A percentile compares a stretch with the other conserved stretches of the same genome.
These are phyloP conservation scores for Tangara arthus DNA, from an alignment of 2,797 vertebrate species.

Conservation along the genomic window DNA sequence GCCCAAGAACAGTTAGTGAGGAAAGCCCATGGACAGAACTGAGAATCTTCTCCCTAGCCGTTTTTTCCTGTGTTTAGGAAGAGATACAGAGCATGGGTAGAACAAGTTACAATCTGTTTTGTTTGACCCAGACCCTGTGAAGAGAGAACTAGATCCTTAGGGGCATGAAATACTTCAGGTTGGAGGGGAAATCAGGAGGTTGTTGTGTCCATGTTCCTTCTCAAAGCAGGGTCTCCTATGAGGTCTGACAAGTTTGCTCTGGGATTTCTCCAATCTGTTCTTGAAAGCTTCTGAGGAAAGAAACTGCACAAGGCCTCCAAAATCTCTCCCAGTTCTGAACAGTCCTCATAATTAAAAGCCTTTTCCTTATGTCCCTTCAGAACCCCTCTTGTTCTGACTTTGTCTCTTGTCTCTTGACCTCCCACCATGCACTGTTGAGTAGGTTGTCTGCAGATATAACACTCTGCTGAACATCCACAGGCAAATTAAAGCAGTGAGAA, in stretches of 20 bases:
- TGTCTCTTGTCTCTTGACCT: background rate
- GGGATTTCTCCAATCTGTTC: background rate
- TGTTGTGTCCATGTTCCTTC: background rate
- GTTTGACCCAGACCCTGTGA: background rate
- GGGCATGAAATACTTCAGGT: background rate
- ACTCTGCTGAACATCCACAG: background rate
- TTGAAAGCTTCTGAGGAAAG: background rate
- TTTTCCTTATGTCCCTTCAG: background rate
- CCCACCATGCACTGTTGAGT: background rate
- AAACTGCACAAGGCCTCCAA: background rate
- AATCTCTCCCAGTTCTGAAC: background rate
- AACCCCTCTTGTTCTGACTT: background rate
- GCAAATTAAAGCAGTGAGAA: background rate
- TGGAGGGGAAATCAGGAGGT: background rate
- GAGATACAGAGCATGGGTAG: background rate
- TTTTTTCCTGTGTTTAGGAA: background rate
- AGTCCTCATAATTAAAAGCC: background rate
- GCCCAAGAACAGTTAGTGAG: background rate
- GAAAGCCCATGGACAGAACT: background rate
- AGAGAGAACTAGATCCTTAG: background rate
- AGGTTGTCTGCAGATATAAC: background rate
- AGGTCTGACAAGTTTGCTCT: background rate
- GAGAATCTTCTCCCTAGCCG: background rate
- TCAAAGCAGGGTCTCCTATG: background rate
- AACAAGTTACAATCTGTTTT: background rate